phyloP scores from a whole-genome alignment of 2,113 vertebrate genomes.

The Pithys albifrons region DNA sequence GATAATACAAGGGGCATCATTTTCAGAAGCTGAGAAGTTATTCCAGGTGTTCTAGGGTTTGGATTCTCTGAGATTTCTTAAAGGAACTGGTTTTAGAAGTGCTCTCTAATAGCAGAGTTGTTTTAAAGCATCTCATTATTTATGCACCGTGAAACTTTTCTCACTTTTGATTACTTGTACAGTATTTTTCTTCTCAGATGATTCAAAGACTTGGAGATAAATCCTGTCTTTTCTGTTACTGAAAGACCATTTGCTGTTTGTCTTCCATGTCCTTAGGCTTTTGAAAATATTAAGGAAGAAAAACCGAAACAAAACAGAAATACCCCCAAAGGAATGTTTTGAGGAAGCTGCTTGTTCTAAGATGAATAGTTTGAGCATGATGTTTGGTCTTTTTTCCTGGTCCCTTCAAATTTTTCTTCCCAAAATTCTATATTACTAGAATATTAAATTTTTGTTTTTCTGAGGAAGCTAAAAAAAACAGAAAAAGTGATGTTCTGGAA shows the following conservation, averaged over 20 bases:
- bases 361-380: background rate
- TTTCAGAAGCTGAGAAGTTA: background rate
- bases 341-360: background rate
- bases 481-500: background rate
- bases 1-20: background rate
- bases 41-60: background rate
- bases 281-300: conserved; percentile 18
- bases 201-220: background rate
- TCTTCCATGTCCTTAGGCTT: background rate
- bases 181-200: background rate
- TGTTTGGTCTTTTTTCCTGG: background rate
- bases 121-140: conserved; percentile 8
- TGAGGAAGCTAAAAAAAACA: background rate
- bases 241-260: conserved; percentile 24
- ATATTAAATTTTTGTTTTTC: background rate
- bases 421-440: background rate
- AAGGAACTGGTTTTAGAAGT: background rate
- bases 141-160: background rate
- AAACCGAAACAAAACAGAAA: background rate
- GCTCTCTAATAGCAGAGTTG: background rate
- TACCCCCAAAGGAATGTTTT: background rate
- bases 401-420: background rate
- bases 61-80: background rate
- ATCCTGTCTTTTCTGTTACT: background rate
- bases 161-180: background rate